A percentile compares a stretch with the other conserved stretches of the same genome.
phyloP scores from a whole-genome alignment of 2,888 invertebrate genomes.

The Macroteleia sp. region DNA sequence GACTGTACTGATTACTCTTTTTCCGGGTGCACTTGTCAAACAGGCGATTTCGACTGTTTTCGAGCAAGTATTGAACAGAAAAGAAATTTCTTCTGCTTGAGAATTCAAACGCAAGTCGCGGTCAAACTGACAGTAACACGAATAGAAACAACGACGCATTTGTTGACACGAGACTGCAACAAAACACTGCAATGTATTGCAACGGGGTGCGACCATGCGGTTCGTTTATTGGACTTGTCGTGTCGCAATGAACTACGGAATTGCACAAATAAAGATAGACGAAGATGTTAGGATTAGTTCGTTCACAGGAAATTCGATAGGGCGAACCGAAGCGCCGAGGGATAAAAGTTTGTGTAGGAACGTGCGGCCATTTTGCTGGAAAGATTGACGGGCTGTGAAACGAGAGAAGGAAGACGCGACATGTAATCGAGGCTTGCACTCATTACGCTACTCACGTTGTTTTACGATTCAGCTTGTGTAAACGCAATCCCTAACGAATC shows the following conservation, averaged over 20 bases:
- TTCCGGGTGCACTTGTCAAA: too few species aligned
- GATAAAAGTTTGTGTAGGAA: constrained; percentile 15
- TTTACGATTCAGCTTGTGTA: not conserved
- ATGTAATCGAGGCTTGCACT: not conserved
- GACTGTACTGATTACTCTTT: too few species aligned
- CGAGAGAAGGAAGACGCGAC: constrained; percentile 7
- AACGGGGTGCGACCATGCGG: constrained; percentile 1
- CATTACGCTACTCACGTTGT: constrained; percentile 35
- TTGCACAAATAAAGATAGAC: not conserved
- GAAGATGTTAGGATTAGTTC: not conserved
- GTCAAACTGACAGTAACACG: not conserved
- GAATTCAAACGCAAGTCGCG: too few species aligned
- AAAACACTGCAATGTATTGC: constrained; percentile 2
- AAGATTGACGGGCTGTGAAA: constrained; percentile 17
- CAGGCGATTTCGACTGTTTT: too few species aligned
- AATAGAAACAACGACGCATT: not conserved
- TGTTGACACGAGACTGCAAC: constrained; percentile 18
- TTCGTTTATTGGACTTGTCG: not conserved
- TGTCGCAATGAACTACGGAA: too few species aligned
- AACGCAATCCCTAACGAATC: constrained; percentile 8
- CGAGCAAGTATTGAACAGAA: too few species aligned
- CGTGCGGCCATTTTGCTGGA: constrained; percentile 33
- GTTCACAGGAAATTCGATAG: too few species aligned
- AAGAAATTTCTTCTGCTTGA: too few species aligned
- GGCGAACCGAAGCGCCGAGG: too few species aligned